phyloP scores from a whole-genome alignment of 2,797 vertebrate genomes.

The Spinus pinus region DNA sequence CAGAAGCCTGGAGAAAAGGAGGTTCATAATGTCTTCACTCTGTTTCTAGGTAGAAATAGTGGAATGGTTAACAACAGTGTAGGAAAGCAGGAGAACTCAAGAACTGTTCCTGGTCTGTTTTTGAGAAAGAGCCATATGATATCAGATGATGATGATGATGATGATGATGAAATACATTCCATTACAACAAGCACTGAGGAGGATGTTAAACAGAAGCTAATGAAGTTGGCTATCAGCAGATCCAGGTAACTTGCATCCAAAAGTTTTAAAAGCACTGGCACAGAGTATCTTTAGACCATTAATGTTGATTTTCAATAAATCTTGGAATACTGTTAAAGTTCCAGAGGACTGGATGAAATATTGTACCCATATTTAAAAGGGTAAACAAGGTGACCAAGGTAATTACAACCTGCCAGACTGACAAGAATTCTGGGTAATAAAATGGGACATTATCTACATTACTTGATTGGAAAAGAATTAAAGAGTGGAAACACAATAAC shows the following conservation, averaged over 20 bases:
- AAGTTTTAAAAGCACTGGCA: conserved; percentile 55
- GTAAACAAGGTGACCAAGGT: conserved; percentile 29
- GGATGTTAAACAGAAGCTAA: conserved; percentile 5
- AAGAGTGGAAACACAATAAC: conserved; percentile 26
- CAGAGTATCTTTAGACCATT: conserved; percentile 27
- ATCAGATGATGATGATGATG: neutral
- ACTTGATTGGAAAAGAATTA: conserved; percentile 38
- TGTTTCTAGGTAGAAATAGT: neutral
- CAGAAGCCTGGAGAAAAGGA: neutral
- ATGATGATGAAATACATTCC: neutral
- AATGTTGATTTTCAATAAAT: conserved; percentile 53
- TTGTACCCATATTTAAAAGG: neutral
- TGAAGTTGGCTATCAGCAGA: conserved; percentile 10
- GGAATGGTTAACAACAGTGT: neutral
- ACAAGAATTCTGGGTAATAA: conserved; percentile 14
- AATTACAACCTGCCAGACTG: conserved; percentile 1
- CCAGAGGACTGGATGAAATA: conserved; percentile 22
- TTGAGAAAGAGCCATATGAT: neutral
- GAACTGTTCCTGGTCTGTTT: neutral
- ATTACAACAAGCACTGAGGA: neutral
- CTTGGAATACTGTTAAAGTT: conserved; percentile 21
- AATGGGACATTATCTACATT: conserved; percentile 8
- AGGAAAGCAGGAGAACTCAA: neutral
- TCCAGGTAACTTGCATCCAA: conserved; percentile 13
- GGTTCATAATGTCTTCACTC: neutral